Evolutionary conservation across 2,888 invertebrate genomes (phyloP).

Genomic region (Stegophylla sp.): DNA sequence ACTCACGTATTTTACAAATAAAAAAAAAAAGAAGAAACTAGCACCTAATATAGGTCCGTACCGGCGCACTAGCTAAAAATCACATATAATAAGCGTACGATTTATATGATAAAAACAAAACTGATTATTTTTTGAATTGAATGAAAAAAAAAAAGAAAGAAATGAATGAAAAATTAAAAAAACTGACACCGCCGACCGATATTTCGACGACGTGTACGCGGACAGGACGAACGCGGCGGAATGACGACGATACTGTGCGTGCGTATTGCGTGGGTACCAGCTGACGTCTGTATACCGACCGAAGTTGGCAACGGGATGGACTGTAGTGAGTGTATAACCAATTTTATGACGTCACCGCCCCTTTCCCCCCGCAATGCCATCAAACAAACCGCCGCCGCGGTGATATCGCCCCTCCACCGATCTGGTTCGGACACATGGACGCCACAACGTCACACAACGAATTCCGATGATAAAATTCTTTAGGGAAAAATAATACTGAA

Average conservation of each 20-base stretch:
- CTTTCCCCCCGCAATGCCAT: not conserved
- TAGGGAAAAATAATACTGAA: not conserved
- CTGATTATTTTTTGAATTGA: not conserved
- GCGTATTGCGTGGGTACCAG: conserved; percentile 58
- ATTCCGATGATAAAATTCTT: conserved; percentile 38
- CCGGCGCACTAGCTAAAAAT: not conserved
- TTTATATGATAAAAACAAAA: not conserved
- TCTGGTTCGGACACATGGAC: conserved; percentile 19
- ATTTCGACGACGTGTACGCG: conserved; percentile 1
- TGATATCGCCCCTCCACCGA: not conserved
- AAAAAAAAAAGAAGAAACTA: not conserved
- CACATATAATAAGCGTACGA: not conserved
- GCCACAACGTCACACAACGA: conserved; percentile 22
- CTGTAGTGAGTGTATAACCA: conserved; percentile 20
- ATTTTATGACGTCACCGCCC: conserved; percentile 45
- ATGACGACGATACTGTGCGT: conserved; percentile 47
- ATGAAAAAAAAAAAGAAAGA: not conserved
- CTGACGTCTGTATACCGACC: conserved; percentile 41
- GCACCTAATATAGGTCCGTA: not conserved
- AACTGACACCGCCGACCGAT: not conserved
- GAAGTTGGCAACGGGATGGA: conserved; percentile 57
- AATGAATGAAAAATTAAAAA: not conserved
- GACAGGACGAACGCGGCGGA: conserved; percentile 29
- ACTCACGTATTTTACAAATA: conserved; percentile 10
- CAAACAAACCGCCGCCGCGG: not conserved